These are phyloP conservation scores for Halictus quadricinctus DNA, from an alignment of 2,888 invertebrate genomes.

Conservation along the genomic window DNA sequence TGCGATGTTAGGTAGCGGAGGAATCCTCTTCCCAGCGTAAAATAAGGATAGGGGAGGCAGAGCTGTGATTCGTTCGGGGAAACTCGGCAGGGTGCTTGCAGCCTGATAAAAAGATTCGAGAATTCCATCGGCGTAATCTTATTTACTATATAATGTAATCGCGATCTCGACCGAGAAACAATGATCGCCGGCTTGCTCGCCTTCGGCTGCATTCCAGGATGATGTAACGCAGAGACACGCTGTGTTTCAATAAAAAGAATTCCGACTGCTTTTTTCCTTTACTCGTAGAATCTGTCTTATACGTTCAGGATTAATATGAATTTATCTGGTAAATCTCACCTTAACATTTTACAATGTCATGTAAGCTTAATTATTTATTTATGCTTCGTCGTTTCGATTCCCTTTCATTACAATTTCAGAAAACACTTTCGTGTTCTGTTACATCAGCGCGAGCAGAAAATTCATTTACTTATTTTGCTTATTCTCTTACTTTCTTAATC, in stretches of 20 bases:
- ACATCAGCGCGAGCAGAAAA: neutral
- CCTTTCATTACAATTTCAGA: no score
- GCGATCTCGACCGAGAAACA: constrained; percentile 13
- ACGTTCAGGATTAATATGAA: neutral
- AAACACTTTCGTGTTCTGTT: neutral
- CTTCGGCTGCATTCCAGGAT: neutral
- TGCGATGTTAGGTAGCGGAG: neutral
- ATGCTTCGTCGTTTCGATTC: neutral
- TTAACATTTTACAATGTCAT: no score
- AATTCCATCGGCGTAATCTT: constrained; percentile 28
- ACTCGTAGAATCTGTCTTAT: neutral
- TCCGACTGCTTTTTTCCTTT: neutral
- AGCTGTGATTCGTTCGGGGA: neutral
- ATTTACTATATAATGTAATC: constrained; percentile 37
- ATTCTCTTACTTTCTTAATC: fast-evolving
- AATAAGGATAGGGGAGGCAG: neutral
- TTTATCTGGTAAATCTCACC: no score
- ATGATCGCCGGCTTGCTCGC: neutral
- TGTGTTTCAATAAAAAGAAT: neutral
- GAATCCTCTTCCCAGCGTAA: neutral
- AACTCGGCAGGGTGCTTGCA: neutral
- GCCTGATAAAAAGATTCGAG: constrained; percentile 21
- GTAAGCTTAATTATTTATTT: neutral
- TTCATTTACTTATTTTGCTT: neutral
- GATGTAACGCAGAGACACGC: neutral